Evolutionary conservation across 2,797 vertebrate genomes (phyloP).

Genomic region (Sebastes melanostomus): DNA sequence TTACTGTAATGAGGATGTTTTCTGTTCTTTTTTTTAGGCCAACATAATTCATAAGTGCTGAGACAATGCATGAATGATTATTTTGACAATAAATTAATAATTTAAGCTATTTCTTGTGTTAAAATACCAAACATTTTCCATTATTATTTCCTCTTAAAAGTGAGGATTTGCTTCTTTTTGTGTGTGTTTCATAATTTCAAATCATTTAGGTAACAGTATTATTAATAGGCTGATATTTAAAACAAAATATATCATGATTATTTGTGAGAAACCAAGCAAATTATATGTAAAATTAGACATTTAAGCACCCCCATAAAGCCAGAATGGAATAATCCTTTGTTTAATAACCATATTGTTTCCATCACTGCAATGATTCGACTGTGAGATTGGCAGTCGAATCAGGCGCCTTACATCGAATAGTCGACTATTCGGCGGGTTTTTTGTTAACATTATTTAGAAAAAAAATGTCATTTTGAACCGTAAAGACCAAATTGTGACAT

Average conservation of each 20-base stretch:
- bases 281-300: too few relatives aligned
- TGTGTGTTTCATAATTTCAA: not conserved
- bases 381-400: fast-evolving
- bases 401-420: too few relatives aligned
- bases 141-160: not conserved
- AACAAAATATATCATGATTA: too few relatives aligned
- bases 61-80: not conserved
- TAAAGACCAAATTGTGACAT: not conserved
- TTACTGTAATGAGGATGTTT: not conserved
- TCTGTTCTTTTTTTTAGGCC: not conserved
- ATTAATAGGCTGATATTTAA: too few relatives aligned
- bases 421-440: not conserved
- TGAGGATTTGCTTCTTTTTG: not conserved
- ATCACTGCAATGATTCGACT: too few relatives aligned
- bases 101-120: fast-evolving
- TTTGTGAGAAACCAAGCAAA: too few relatives aligned
- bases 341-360: too few relatives aligned
- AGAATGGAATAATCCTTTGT: too few relatives aligned
- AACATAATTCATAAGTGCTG: not conserved
- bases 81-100: not conserved
- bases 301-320: too few relatives aligned
- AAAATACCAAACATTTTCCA: not conserved
- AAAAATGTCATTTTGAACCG: not conserved
- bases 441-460: not conserved
- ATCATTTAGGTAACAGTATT: not conserved